phyloP scores from a whole-genome alignment of 2,797 vertebrate species.

The Sparidentex hasta region DNA sequence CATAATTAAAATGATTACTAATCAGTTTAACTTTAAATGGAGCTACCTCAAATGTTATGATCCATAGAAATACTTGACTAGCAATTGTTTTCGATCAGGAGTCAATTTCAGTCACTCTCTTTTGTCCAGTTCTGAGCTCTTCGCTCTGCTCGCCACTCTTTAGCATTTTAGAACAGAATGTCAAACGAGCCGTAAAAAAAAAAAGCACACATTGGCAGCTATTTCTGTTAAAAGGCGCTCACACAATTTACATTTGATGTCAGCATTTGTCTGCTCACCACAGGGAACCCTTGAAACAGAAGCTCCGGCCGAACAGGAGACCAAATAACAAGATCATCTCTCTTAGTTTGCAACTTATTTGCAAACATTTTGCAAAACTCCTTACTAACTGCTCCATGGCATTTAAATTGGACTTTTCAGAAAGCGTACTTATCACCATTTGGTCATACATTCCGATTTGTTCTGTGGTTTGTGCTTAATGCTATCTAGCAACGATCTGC shows the following conservation, averaged over 20 bases:
- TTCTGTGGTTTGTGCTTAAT: background rate
- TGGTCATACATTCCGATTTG: background rate
- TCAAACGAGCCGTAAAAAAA: conserved; percentile 20
- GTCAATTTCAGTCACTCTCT: background rate
- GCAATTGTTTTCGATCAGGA: background rate
- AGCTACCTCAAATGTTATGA: background rate
- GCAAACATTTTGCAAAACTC: conserved; percentile 3
- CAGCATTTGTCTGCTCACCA: background rate
- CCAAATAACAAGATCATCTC: background rate
- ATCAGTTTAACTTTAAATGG: background rate
- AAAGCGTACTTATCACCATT: background rate
- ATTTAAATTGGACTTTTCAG: background rate
- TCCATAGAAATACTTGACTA: background rate
- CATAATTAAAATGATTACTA: background rate
- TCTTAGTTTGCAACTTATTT: conserved; percentile 5
- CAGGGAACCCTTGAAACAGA: background rate
- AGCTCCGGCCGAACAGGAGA: background rate
- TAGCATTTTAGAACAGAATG: background rate
- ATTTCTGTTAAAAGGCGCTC: background rate
- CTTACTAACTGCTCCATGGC: background rate
- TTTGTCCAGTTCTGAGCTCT: conserved; percentile 1
- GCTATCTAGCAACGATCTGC: background rate
- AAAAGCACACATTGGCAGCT: conserved; percentile 1
- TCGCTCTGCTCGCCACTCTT: background rate
- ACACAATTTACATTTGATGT: background rate